These are phyloP conservation scores for Heliocidaris tuberculata DNA, from an alignment of 35 echinoderm and acorn worm genomes.

Conservation along the genomic window DNA sequence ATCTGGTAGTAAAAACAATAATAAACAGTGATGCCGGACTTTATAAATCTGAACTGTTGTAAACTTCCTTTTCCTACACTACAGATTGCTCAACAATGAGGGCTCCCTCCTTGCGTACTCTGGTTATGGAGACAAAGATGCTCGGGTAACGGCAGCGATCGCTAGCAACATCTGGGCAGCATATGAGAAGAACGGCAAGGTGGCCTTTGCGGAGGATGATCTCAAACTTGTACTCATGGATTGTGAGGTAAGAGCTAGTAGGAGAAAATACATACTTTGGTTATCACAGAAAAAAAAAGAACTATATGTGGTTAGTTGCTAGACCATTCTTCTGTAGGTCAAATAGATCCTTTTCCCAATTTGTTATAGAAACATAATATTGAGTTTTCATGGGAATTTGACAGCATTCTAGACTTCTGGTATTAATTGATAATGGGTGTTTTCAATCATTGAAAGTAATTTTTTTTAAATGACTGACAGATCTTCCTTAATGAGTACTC, in stretches of 20 bases:
- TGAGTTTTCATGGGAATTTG: not conserved
- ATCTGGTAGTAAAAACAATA: too few relatives aligned
- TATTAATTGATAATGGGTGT: too few relatives aligned
- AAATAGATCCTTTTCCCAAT: not conserved
- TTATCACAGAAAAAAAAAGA: not conserved
- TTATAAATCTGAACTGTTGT: not conserved
- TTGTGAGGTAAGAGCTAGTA: constrained; percentile 70
- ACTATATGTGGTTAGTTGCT: too few relatives aligned
- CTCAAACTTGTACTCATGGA: constrained; percentile 87
- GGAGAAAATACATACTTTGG: too few relatives aligned
- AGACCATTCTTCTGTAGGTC: too few relatives aligned
- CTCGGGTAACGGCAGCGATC: constrained; percentile 86
- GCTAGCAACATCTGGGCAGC: constrained; percentile 96
- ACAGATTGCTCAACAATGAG: constrained; percentile 84
- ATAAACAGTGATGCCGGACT: too few relatives aligned
- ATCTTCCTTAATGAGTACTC: too few relatives aligned
- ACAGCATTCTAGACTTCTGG: too few relatives aligned
- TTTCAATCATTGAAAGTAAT: too few relatives aligned
- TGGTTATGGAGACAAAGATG: constrained; percentile 98
- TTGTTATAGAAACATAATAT: not conserved
- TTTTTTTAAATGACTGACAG: too few relatives aligned
- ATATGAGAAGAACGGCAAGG: constrained; percentile 96
- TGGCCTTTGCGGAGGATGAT: constrained; percentile 89
- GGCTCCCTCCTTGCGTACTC: constrained; percentile 89
- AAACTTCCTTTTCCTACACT: not conserved